Base-by-base conservation (phyloP, 1,140 invertebrate species). In the Tetragonula clypearis region DNA sequence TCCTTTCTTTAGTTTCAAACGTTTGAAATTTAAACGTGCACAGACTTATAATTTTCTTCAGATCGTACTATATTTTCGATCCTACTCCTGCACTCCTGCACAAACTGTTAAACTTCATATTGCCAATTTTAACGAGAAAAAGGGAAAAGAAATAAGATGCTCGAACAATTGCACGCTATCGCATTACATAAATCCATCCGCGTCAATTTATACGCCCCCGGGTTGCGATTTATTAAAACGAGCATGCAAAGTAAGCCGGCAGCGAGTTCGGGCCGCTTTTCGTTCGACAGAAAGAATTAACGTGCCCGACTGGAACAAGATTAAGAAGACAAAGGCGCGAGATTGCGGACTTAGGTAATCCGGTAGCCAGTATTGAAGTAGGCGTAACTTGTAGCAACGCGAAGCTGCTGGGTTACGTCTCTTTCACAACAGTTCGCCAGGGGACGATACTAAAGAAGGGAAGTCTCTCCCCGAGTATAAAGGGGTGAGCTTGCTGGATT, bases 401-500 rank as follows among this genome's bases (percentile, higher is more conserved):
- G 84, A 82, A 78, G 77, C 83, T 71, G 82, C 83, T 85, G 66
- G 71, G 82, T 88, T 90, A 87, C 89, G 85, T 90, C 88, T 89
- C 83, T 90, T 84, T 71, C 83, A 56, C 81, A 53, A 69, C 73
- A 87, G 82, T 79, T 30, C 71, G 60, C 69, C 14, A 41, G 80
- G 71, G 68, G 71, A 82, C 86, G 86, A 89, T 87, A 88, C 79
- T 35, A 71, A 89, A 89, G 85, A 87, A 87, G 82, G 80, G 79
- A 90, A 86, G 89, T 87, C 86, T 81, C 86, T 81, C n/a, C 30
- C n/a, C 30, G 55, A 73, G 79, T 66, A 88, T 84, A 87, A 88
- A 85, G 78, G 85, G 84, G 87, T 89, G 85, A 87, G 85, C 75
- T 26, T 69, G 87, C 41, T 68, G 92, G 89, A 92, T 92, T 93